phyloP scores from a whole-genome alignment of 2,113 vertebrate genomes.

The Spea bombifrons region DNA sequence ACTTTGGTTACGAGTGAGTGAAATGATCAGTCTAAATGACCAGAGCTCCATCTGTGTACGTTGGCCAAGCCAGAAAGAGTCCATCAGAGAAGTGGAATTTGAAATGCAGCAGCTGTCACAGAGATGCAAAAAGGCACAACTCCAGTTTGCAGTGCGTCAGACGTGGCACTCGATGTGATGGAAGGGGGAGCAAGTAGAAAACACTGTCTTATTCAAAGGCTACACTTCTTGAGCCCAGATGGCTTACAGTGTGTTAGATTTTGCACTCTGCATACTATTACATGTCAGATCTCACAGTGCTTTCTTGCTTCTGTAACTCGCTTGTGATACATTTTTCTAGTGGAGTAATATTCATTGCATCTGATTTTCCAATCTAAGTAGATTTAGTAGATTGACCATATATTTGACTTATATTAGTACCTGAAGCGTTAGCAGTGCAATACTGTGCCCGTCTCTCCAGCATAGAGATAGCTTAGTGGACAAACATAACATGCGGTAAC shows the following conservation, averaged over 20 bases:
- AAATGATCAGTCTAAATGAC: constrained; percentile 22
- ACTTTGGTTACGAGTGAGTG: not conserved
- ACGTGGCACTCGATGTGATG: constrained; percentile 16
- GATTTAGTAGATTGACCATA: no score
- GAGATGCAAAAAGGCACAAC: constrained; percentile 37
- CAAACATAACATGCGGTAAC: no score
- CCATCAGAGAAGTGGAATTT: constrained; percentile 26
- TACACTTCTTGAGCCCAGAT: constrained; percentile 27
- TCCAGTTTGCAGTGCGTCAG: constrained; percentile 31
- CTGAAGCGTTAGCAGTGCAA: no score
- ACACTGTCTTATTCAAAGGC: constrained; percentile 37
- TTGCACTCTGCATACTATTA: constrained; percentile 34
- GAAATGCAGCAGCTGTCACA: constrained; percentile 41
- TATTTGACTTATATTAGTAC: no score
- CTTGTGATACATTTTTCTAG: not conserved
- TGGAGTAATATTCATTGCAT: no score
- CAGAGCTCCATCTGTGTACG: constrained; percentile 39
- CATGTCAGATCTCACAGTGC: not conserved
- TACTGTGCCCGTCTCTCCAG: no score
- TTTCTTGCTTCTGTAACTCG: not conserved
- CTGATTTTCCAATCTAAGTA: no score
- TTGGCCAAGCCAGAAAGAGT: constrained; percentile 31
- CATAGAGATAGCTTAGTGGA: no score
- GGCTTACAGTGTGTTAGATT: constrained; percentile 40
- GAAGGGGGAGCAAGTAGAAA: constrained; percentile 16